Conservation (phyloP, 2,888 invertebrate species). For the Brachynemurus nebulosus region DNA sequence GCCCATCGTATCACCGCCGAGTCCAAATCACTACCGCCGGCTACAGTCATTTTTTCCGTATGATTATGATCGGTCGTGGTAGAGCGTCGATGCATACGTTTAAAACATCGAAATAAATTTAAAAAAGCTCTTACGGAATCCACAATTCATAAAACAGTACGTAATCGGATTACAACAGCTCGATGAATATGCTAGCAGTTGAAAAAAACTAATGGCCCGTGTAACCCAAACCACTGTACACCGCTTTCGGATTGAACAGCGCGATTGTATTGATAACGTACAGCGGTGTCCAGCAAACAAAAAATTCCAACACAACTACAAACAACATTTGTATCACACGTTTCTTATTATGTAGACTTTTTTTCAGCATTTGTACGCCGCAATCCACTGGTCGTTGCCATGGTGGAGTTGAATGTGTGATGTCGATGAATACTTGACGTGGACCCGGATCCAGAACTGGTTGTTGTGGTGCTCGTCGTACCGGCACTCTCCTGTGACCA, state of each 20-base stretch:
- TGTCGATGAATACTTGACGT: neutral
- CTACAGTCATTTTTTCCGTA: too few species aligned
- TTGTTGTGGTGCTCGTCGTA: too few species aligned
- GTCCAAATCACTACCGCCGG: too few species aligned
- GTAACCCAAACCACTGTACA: conserved; percentile 35
- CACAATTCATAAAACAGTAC: conserved; percentile 54
- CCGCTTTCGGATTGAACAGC: conserved; percentile 34
- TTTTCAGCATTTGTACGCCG: conserved; percentile 35
- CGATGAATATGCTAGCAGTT: conserved; percentile 43
- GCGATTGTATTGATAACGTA: conserved; percentile 44
- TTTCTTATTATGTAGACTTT: conserved; percentile 33
- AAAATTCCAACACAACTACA: conserved; percentile 53
- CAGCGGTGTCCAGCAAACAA: conserved; percentile 54
- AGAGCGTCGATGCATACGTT: too few species aligned
- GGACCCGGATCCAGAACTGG: conserved; percentile 14
- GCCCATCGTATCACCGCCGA: too few species aligned
- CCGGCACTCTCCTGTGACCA: conserved; percentile 24
- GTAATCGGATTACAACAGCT: conserved; percentile 55
- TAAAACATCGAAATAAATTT: conserved; percentile 39
- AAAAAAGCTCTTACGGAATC: conserved; percentile 49
- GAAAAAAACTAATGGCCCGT: conserved; percentile 38
- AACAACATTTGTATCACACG: conserved; percentile 49
- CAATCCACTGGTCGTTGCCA: conserved; percentile 19
- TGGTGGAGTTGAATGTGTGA: neutral
- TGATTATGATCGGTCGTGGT: too few species aligned